Conservation (phyloP, 2,888 invertebrate genomes). For the Polyommatus icarus region DNA sequence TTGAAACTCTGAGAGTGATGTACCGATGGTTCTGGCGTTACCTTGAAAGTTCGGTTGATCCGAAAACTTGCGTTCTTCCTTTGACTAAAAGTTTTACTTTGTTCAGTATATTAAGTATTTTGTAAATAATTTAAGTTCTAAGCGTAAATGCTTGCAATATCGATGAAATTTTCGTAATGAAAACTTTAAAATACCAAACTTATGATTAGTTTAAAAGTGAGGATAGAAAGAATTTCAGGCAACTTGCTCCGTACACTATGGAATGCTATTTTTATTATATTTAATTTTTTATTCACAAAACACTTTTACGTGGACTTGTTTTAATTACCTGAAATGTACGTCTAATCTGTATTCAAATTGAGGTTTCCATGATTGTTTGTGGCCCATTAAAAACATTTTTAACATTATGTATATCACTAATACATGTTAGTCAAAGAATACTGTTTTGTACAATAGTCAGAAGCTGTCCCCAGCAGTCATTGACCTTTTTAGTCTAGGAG, state of each 20-base stretch:
- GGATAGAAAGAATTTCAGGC: neutral
- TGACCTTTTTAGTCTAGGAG: too few species aligned
- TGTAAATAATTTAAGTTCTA: conserved; percentile 12
- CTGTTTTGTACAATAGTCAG: too few species aligned
- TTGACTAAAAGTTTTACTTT: neutral
- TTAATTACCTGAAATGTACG: too few species aligned
- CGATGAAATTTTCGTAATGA: neutral
- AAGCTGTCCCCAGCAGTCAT: too few species aligned
- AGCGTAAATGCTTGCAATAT: neutral
- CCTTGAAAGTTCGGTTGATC: conserved; percentile 14
- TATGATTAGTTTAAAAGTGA: neutral
- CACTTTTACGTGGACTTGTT: too few species aligned
- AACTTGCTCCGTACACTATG: neutral
- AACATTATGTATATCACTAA: too few species aligned
- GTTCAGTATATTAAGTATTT: conserved; percentile 34
- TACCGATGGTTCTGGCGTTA: conserved; percentile 39
- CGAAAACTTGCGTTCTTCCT: conserved; percentile 26
- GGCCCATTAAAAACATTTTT: too few species aligned
- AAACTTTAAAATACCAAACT: neutral
- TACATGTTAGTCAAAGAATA: too few species aligned
- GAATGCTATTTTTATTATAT: neutral
- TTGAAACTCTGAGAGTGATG: conserved; percentile 62
- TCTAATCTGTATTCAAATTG: too few species aligned
- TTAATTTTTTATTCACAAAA: neutral
- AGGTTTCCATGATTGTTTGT: too few species aligned